phyloP scores from a whole-genome alignment of 2,113 vertebrate species.

The Malurus alboscapulatus region DNA sequence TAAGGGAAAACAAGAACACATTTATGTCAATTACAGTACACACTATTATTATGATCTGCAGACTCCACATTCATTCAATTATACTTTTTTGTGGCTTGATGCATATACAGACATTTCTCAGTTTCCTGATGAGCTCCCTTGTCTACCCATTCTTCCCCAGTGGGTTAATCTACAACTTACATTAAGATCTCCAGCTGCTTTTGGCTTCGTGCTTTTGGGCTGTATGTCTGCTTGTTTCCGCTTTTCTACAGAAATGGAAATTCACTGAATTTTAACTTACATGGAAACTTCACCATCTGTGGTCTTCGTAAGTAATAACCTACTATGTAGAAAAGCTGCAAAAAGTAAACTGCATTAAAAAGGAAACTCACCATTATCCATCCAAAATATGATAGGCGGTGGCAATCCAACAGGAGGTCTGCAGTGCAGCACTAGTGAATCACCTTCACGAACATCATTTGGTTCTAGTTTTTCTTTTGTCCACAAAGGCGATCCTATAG shows the following conservation, averaged over 20 bases:
- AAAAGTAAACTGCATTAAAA: background rate
- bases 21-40: background rate
- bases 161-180: background rate
- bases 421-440: conserved; percentile 85
- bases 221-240: background rate
- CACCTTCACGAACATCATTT: conserved; percentile 83
- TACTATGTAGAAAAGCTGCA: background rate
- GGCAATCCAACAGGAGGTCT: conserved; percentile 92
- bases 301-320: background rate
- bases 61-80: background rate
- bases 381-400: conserved; percentile 97
- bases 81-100: background rate
- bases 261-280: background rate
- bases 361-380: conserved; percentile 91
- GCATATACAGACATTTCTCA: background rate
- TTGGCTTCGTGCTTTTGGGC: background rate
- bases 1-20: conserved; percentile 61
- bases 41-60: background rate
- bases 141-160: background rate
- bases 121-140: background rate
- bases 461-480: conserved; percentile 92
- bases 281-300: background rate
- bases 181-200: background rate
- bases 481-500: conserved; percentile 93
- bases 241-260: background rate